Conservation (phyloP, 2,888 invertebrate species). For the Poecilobothrus nobilitatus region DNA sequence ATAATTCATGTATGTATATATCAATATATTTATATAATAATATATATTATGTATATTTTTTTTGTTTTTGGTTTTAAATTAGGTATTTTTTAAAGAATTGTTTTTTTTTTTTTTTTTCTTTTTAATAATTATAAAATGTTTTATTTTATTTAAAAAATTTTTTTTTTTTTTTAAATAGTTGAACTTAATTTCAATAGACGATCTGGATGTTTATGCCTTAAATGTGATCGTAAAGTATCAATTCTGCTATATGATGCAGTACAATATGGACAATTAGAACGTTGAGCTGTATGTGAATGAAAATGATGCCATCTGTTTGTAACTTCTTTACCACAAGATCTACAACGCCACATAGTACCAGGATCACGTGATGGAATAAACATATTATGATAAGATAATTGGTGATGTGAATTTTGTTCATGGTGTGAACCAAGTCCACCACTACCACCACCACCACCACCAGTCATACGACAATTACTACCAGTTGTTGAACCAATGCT, state of each 20-base stretch:
- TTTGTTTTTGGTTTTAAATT: background rate
- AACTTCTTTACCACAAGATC: conserved; percentile 75
- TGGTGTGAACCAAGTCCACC: conserved; percentile 29
- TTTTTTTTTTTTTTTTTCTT: background rate
- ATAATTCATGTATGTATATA: background rate
- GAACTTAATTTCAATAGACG: conserved; percentile 41
- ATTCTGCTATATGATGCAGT: conserved; percentile 80
- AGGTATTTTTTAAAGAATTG: background rate
- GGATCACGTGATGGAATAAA: conserved; percentile 65
- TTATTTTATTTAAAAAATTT: background rate
- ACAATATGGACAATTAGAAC: conserved; percentile 75
- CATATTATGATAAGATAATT: conserved; percentile 74
- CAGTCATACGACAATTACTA: conserved; percentile 12
- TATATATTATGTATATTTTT: background rate
- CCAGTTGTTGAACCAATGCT: conserved; percentile 29
- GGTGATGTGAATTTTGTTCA: conserved; percentile 36
- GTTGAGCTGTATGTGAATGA: conserved; percentile 72
- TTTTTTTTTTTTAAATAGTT: conserved; percentile 32
- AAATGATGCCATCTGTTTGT: conserved; percentile 84
- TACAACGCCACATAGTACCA: conserved; percentile 70
- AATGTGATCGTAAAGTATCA: conserved; percentile 74
- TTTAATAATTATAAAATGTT: background rate
- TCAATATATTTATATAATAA: background rate
- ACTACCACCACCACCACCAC: conserved; percentile 16
- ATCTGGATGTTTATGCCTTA: conserved; percentile 63